These are phyloP conservation scores for Martes martes DNA, from an alignment of 2,113 vertebrate genomes.

Conservation along the genomic window DNA sequence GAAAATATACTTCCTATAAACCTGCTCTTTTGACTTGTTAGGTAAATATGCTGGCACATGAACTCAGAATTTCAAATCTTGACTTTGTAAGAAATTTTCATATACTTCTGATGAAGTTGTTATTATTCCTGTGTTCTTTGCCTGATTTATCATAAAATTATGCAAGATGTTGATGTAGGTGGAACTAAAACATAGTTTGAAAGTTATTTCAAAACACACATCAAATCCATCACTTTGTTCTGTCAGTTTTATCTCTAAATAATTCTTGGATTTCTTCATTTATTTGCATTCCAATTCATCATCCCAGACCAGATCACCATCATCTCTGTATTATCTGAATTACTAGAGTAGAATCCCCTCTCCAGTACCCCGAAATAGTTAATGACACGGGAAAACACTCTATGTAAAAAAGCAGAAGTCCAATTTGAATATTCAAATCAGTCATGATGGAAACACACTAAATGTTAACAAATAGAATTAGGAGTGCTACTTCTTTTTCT, in stretches of 20 bases:
- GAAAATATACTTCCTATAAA: not conserved
- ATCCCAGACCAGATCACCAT: not conserved
- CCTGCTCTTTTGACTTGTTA: not conserved
- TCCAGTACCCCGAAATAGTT: not conserved
- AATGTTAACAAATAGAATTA: not conserved
- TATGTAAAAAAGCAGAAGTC: not conserved
- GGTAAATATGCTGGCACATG: not conserved
- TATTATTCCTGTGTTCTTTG: not conserved
- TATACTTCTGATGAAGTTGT: not conserved
- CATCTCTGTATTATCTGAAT: not conserved
- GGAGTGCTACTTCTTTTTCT: not conserved
- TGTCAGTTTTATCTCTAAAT: slow-evolving; percentile 8
- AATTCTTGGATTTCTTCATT: slow-evolving; percentile 14
- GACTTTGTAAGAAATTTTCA: slow-evolving; percentile 1
- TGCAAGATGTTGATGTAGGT: slow-evolving; percentile 5
- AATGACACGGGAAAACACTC: not conserved
- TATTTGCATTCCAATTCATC: not conserved
- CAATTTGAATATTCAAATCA: not conserved
- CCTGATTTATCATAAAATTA: not conserved
- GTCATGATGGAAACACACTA: not conserved
- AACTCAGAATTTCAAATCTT: slow-evolving; percentile 14
- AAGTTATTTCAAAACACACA: not conserved
- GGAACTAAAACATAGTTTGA: slow-evolving; percentile 4
- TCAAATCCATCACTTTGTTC: not conserved
- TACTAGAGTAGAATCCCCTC: not conserved